Percentiles rank a stretch among this genome's conserved stretches.
phyloP scores from a whole-genome alignment of 2,797 vertebrate genomes.

The Threskiornis aethiopicus region DNA sequence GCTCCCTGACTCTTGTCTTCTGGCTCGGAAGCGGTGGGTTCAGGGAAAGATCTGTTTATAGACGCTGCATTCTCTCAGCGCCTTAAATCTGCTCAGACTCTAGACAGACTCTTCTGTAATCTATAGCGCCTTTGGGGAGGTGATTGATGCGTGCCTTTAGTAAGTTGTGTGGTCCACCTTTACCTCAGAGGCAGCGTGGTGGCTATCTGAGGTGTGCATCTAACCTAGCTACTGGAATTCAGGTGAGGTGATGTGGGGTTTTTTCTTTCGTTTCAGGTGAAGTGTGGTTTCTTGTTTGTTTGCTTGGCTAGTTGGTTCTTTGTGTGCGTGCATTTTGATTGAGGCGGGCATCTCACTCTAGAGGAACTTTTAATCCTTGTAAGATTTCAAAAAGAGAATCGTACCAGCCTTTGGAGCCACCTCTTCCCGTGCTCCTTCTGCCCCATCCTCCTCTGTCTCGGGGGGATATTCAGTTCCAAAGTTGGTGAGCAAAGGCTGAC shows the following conservation, averaged over 20 bases:
- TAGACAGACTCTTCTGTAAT: neutral
- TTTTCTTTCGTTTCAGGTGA: neutral
- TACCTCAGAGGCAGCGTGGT: neutral
- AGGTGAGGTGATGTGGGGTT: neutral
- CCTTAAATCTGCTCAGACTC: neutral
- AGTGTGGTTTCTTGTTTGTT: neutral
- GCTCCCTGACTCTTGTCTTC: neutral
- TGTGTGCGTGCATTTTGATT: accelerated
- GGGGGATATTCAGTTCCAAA: neutral
- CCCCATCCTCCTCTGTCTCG: too few relatives aligned
- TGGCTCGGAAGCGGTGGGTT: neutral
- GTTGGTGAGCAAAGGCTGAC: neutral
- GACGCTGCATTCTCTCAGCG: neutral
- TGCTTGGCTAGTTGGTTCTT: neutral
- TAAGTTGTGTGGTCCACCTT: accelerated
- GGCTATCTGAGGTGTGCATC: neutral
- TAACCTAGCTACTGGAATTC: neutral
- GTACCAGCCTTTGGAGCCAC: neutral
- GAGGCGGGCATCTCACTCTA: neutral
- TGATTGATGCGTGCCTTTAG: neutral
- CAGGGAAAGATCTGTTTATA: neutral
- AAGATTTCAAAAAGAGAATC: neutral
- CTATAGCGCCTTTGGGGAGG: neutral
- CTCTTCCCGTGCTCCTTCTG: neutral
- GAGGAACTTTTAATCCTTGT: neutral